phyloP scores from a whole-genome alignment of 2,113 vertebrate species.

The Platichthys flesus region DNA sequence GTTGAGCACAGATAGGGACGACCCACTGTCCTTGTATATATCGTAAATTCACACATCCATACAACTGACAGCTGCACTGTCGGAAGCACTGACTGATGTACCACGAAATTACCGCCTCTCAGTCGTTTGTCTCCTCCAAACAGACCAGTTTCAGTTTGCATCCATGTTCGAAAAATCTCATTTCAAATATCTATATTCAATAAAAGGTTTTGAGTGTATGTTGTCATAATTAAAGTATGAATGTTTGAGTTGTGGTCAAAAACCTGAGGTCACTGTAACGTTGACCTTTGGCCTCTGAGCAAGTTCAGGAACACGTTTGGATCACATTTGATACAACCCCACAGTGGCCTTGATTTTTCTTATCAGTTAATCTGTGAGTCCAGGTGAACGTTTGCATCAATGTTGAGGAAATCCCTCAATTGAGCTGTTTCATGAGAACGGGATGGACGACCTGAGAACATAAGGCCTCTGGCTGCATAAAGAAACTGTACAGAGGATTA shows the following conservation, averaged over 20 bases:
- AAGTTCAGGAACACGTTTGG: neutral
- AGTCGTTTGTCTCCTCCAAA: no score
- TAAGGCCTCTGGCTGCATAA: neutral
- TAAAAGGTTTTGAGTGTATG: neutral
- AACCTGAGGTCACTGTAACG: neutral
- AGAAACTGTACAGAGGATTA: conserved; percentile 29
- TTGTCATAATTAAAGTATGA: neutral
- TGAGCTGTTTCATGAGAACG: neutral
- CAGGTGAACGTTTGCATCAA: no score
- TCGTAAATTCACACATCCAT: conserved; percentile 12
- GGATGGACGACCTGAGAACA: neutral
- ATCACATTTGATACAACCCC: neutral
- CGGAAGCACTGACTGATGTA: neutral
- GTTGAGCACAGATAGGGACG: no score
- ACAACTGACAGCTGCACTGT: neutral
- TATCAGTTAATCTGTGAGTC: no score
- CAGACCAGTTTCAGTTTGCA: no score
- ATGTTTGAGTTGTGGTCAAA: neutral
- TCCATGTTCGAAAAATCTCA: no score
- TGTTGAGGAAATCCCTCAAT: no score
- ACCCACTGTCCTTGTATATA: neutral
- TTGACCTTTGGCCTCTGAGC: neutral
- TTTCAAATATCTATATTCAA: neutral
- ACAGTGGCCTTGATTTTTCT: no score
- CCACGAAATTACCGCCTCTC: neutral